phyloP scores from a whole-genome alignment of 92 coral and sea anemone species.

The Epizoanthus scotinus region DNA sequence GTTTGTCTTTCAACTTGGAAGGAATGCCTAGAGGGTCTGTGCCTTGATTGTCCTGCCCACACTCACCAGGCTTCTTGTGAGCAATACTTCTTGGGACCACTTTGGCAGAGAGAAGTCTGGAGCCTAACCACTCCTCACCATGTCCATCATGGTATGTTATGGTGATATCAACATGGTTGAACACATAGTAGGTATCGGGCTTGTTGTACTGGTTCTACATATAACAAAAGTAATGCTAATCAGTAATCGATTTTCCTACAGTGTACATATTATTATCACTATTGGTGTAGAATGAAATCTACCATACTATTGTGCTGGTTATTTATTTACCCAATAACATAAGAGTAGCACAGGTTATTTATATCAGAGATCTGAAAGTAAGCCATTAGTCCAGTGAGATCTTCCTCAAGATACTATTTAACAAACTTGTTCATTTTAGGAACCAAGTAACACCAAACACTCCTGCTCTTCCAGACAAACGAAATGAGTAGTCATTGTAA shows the following conservation, averaged over 20 bases:
- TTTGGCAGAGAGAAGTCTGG: conserved; percentile 87
- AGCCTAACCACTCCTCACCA: conserved; percentile 92
- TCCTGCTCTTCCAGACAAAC: too few relatives aligned
- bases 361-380: too few relatives aligned
- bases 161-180: conserved; percentile 83
- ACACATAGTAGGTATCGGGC: conserved; percentile 80
- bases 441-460: too few relatives aligned
- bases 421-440: too few relatives aligned
- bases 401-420: too few relatives aligned
- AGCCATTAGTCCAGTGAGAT: too few relatives aligned
- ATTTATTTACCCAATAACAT: too few relatives aligned
- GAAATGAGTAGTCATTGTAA: too few relatives aligned
- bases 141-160: conserved; percentile 82
- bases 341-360: too few relatives aligned
- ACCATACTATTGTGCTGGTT: neutral
- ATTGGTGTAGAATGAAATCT: neutral
- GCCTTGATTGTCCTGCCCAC: conserved; percentile 38
- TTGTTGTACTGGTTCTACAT: conserved; percentile 15
- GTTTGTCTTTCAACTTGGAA: conserved; percentile 5
- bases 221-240: conserved; percentile 1
- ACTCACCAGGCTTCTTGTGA: conserved; percentile 47
- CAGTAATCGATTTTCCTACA: too few relatives aligned
- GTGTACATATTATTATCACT: neutral
- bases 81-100: conserved; percentile 74
- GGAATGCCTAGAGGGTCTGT: conserved; percentile 72